A percentile compares a stretch with the other conserved stretches of the same genome.
phyloP scores from a whole-genome alignment of 1,140 invertebrate species.

The Saccostrea echinata region DNA sequence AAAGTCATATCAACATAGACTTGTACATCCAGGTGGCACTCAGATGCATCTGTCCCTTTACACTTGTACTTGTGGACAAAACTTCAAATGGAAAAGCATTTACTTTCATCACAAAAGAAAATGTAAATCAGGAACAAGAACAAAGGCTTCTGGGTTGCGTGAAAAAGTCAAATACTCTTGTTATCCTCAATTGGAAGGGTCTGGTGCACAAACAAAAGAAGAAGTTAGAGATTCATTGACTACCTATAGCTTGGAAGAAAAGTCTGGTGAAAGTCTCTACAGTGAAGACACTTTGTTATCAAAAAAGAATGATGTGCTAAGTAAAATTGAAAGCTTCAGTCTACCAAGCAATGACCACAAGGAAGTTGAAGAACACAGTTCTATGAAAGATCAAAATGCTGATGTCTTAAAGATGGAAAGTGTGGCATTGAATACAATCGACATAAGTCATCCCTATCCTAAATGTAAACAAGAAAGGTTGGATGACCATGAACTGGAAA shows the following conservation, averaged over 20 bases:
- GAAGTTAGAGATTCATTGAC: background rate
- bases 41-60: background rate
- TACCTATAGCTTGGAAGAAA: background rate
- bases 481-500: background rate
- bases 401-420: background rate
- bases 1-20: background rate
- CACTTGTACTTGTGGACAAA: slow-evolving; percentile 2
- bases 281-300: background rate
- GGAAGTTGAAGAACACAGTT: background rate
- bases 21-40: background rate
- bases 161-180: background rate
- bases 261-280: background rate
- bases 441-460: background rate
- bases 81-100: slow-evolving; percentile 3
- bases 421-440: background rate
- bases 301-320: background rate
- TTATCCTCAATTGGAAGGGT: background rate
- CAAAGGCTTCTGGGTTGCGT: background rate
- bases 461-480: background rate
- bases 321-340: background rate
- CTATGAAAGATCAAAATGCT: background rate
- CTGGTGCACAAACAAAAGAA: background rate
- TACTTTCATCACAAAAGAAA: slow-evolving; percentile 11
- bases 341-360: background rate
- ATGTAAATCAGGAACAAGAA: background rate